phyloP scores from a whole-genome alignment of 1,140 invertebrate species.

The Platorchestia sp. region DNA sequence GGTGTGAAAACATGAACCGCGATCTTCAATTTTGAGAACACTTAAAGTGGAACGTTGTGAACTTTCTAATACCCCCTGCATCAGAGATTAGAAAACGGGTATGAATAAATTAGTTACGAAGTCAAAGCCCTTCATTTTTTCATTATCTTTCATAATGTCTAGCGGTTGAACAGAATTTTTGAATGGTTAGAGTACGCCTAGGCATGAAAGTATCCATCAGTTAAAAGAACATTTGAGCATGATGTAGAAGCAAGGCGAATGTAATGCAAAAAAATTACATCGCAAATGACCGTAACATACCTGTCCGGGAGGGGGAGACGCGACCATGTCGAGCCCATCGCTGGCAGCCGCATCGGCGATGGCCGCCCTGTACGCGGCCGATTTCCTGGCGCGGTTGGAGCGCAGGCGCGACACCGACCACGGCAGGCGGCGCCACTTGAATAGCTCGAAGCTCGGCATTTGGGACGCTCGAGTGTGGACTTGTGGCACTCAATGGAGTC shows the following conservation, averaged over 20 bases:
- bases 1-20: background rate
- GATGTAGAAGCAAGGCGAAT: no score
- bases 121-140: no score
- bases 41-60: background rate
- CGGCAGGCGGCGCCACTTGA: slow-evolving; percentile 44
- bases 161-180: background rate
- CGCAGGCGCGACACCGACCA: slow-evolving; percentile 58
- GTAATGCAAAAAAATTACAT: background rate
- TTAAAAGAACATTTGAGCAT: no score
- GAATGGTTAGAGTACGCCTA: background rate
- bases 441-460: slow-evolving; percentile 45
- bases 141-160: background rate
- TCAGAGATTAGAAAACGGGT: background rate
- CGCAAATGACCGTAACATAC: background rate
- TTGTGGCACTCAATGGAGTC: slow-evolving; percentile 10
- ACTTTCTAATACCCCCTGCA: background rate
- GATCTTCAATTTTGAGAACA: background rate
- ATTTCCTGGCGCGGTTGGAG: slow-evolving; percentile 61
- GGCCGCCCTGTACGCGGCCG: slow-evolving; percentile 64
- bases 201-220: background rate
- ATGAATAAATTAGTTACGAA: no score
- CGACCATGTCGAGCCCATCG: slow-evolving; percentile 64
- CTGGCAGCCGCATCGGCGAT: slow-evolving; percentile 63
- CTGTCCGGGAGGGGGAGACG: slow-evolving; percentile 47
- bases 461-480: background rate